Evolutionary conservation across 2,113 vertebrate genomes (phyloP), one percentile per base, ranked within the genome.

Genomic region (Urocynchramus pylzowi): DNA sequence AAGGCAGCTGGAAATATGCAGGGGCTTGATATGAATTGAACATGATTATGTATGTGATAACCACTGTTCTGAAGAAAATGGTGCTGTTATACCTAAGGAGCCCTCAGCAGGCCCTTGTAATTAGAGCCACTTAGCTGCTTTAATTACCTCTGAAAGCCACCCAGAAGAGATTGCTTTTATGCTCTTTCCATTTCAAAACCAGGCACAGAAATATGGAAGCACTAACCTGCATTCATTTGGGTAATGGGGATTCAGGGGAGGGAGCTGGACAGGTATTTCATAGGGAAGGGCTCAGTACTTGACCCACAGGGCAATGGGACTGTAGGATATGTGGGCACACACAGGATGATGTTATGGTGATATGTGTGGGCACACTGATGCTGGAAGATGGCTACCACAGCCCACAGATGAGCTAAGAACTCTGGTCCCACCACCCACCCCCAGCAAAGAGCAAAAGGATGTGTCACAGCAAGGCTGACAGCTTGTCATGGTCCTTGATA

Each of bases 11-110:
- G 53, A 91, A 92, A 73, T 68, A 79, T 2, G 18, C 54, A 65
- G 74, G 68, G 49, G 82, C 23, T 42, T 35, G 47, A 60, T 63
- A 96, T 68, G 85, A 94, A 96, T 74, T 67, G 78, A 94, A 79
- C 64, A 37, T 88, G 95, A 97, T 93, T 94, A 91, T 95, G 87
- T 63, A 73, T 11, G 15, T 87, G 75, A 64, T 81, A 95, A 88
- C 42, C 56, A 68, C n/a, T 90, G 79, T 65, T 93, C 79, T 70
- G 21, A 90, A 88, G 88, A 80, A 96, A 95, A 91, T 23, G 31
- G 45, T 60, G 70, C 84, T 93, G 78, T 83, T 91, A 85, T n/a
- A 82, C 82, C 54, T 52, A 73, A 90, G 77, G 30, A 95, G 78
- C 75, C 69, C 24, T 5, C 33, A 87, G 70, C 70, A 80, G 63